Base-by-base conservation (phyloP, 2,113 vertebrate species). In the Polypterus senegalus region DNA sequence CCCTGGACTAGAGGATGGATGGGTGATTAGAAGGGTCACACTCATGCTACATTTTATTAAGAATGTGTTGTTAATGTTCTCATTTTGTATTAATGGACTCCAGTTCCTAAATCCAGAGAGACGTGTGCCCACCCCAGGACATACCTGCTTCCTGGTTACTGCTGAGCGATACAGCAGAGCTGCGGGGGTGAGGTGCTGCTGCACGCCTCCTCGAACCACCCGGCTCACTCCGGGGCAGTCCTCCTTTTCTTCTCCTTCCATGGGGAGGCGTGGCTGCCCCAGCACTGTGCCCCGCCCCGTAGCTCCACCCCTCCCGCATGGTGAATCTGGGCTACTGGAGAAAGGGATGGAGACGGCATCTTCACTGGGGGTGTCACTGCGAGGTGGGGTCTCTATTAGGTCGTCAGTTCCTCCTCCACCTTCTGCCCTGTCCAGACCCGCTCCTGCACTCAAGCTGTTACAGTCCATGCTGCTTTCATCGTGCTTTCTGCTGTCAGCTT, bases 91-190 rank as follows among this genome's bases (percentile, higher is more conserved):
- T 27, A 27, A 27, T 27, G 27, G 27, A 27, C 27, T 27, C 27
- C 27, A 27, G 27, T 27, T 27, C 27, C 27, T 27, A 27, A 27
- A 27, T 27, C 27, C 27, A 27, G 27, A 27, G 1, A 27, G 27
- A 27, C n/a, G n/a, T 27, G 27, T 27, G 27, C 27, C 27, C 27
- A 27, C 27, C 27, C 27, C 27, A 27, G 27, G 4, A 7, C 61
- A 69, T 71, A 97, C 93, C 89, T 97, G 93, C 67, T 88, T 94
- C 45, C 93, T 83, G 10, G 93, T 94, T 63, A 94, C 92, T 0
- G 92, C 92, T 3, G 92, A 91, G 67, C 93, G 84, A 83, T 97
- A 95, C 55, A 95, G 84, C 71, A 93, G 82, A 0, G 92, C 92
- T 9, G 92, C 84, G 0, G 92, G 92, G 2, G 91, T 94, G 70